Evolutionary conservation across 2,888 invertebrate species (phyloP).

Genomic region (Sicus ferrugineus): DNA sequence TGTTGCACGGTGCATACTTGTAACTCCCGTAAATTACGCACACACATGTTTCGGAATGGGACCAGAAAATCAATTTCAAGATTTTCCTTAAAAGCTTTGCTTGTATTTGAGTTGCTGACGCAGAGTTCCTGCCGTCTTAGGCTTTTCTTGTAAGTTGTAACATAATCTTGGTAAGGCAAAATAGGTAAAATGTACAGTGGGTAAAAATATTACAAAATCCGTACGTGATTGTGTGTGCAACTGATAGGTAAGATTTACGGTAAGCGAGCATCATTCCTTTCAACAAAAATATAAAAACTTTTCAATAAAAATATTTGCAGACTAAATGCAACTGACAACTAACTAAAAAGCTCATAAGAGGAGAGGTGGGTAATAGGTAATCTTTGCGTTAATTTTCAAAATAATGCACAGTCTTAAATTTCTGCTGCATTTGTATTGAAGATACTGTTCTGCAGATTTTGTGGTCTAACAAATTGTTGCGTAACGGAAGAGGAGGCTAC

Average conservation of each 20-base stretch:
- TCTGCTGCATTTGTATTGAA: too few relatives aligned
- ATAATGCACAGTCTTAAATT: too few relatives aligned
- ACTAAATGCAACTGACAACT: not conserved
- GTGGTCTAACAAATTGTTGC: too few relatives aligned
- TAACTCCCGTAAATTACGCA: conserved; percentile 10
- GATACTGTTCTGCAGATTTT: too few relatives aligned
- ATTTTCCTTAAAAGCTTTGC: conserved; percentile 11
- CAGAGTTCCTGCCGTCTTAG: conserved; percentile 26
- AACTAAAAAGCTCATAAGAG: conserved; percentile 10
- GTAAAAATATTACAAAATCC: conserved; percentile 1
- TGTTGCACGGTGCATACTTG: conserved; percentile 13
- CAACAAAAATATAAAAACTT: conserved; percentile 12
- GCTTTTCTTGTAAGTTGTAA: conserved; percentile 25
- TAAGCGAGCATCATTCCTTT: conserved; percentile 26
- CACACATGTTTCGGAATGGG: conserved; percentile 29
- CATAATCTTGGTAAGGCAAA: conserved; percentile 24
- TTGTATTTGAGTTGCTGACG: conserved; percentile 24
- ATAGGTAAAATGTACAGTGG: conserved; percentile 18
- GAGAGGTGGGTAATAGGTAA: conserved; percentile 36
- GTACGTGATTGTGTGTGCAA: conserved; percentile 9
- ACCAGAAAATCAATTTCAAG: conserved; percentile 31
- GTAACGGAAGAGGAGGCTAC: too few relatives aligned
- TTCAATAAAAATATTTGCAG: conserved; percentile 14
- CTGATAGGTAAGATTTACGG: conserved; percentile 19
- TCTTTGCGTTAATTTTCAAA: too few relatives aligned